phyloP scores from a whole-genome alignment of 2,797 vertebrate genomes.

The Tenualosa thibaudeaui region DNA sequence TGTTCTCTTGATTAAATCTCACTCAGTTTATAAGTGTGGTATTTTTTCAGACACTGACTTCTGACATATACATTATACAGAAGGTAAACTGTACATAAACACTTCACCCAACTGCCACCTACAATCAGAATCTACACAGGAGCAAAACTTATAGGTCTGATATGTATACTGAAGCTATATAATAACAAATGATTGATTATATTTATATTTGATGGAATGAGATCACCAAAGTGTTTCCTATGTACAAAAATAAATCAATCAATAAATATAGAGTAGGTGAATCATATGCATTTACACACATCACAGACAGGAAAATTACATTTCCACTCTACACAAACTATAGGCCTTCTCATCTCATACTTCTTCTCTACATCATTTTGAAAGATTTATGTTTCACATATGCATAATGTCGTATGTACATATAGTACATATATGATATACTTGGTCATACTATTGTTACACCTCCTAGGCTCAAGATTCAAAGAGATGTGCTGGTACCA shows the following conservation, averaged over 20 bases:
- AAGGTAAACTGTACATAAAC: not conserved
- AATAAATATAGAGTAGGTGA: not conserved
- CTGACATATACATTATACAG: not conserved
- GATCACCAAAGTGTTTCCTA: not conserved
- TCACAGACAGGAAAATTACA: not conserved
- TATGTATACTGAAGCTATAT: conserved; percentile 2
- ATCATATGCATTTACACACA: not conserved
- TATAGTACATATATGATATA: conserved; percentile 16
- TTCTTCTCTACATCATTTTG: not conserved
- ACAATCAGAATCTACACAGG: conserved; percentile 20
- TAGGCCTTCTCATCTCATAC: not conserved
- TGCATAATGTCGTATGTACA: conserved; percentile 8
- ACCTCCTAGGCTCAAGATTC: not conserved
- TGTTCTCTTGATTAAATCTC: conserved; percentile 9
- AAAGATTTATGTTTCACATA: not conserved
- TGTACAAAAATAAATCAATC: conserved; percentile 20
- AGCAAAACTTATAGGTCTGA: conserved; percentile 18
- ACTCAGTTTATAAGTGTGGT: conserved; percentile 19
- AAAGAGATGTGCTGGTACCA: not conserved
- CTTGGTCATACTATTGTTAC: not conserved
- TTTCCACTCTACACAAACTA: conserved; percentile 4
- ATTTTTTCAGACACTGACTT: conserved; percentile 28
- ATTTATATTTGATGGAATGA: not conserved
- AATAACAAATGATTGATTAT: conserved; percentile 13
- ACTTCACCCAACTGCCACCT: conserved; percentile 6